phyloP scores from a whole-genome alignment of 1,140 invertebrate species.

The Batillaria attramentaria region DNA sequence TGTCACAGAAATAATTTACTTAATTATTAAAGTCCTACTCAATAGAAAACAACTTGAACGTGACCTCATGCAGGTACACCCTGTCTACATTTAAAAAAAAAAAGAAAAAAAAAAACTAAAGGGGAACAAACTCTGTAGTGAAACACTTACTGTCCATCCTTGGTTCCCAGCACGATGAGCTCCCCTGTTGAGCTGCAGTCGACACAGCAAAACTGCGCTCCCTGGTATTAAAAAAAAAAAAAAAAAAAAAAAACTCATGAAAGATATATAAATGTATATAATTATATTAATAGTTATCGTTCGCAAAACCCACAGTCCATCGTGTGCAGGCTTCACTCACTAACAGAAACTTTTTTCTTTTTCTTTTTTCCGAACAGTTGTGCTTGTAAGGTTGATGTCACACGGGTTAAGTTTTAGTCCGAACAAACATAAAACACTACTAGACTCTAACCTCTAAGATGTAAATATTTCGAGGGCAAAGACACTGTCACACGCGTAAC shows the following conservation, averaged over 20 bases:
- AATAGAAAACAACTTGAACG: no score
- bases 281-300: no score
- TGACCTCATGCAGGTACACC: no score
- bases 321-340: no score
- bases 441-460: no score
- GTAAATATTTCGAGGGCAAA: not conserved
- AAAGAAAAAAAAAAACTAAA: no score
- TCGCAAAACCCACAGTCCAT: not conserved
- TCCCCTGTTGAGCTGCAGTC: constrained; percentile 44
- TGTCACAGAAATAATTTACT: no score
- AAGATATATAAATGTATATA: no score
- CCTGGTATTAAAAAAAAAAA: constrained; percentile 34
- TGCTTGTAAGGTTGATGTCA: not conserved
- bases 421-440: no score
- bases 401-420: not conserved
- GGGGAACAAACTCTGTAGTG: no score
- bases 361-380: constrained; percentile 25
- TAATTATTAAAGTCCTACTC: no score
- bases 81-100: no score
- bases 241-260: constrained; percentile 4
- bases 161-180: constrained; percentile 52
- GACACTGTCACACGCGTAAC: not conserved
- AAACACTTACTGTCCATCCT: constrained; percentile 62
- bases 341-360: not conserved
- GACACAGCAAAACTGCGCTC: constrained; percentile 51